Percentiles rank a stretch among this genome's conserved stretches.
Conservation (phyloP, 2,113 vertebrate species). For the Empidonax traillii region DNA sequence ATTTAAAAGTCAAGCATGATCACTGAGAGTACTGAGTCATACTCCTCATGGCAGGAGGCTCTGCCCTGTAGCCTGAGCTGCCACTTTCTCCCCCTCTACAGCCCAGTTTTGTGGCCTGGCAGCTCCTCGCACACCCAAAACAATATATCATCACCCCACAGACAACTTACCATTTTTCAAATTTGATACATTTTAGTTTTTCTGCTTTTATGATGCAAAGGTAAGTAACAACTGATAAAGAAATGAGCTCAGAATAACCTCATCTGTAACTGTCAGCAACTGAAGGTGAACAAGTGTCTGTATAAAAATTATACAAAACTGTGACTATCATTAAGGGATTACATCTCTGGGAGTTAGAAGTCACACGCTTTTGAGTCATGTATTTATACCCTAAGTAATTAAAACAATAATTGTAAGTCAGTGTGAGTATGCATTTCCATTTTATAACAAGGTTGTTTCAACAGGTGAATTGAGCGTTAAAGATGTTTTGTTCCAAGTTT, state of each 20-base stretch:
- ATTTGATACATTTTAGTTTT: not conserved
- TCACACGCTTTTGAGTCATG: not conserved
- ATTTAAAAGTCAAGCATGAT: not conserved
- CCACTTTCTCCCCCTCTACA: not conserved
- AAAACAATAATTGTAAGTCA: not conserved
- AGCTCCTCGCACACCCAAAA: not conserved
- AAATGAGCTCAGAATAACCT: not conserved
- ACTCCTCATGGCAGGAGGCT: not conserved
- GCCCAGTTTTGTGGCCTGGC: not conserved
- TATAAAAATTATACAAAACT: not conserved
- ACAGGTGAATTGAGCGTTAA: not conserved
- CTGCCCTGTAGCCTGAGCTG: not conserved
- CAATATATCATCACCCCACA: not conserved
- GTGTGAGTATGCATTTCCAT: fast-evolving
- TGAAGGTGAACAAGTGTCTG: not conserved
- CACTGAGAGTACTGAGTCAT: not conserved
- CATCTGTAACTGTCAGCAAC: not conserved
- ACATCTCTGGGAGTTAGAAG: not conserved
- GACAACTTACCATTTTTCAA: not conserved
- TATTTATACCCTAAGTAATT: not conserved
- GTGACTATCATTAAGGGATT: not conserved
- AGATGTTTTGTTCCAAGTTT: not conserved
- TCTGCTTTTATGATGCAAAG: not conserved
- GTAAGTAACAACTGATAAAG: not conserved
- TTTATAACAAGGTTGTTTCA: not conserved